Conservation (phyloP, 2,797 vertebrate genomes). For the Petrocephalus schoutedeni region DNA sequence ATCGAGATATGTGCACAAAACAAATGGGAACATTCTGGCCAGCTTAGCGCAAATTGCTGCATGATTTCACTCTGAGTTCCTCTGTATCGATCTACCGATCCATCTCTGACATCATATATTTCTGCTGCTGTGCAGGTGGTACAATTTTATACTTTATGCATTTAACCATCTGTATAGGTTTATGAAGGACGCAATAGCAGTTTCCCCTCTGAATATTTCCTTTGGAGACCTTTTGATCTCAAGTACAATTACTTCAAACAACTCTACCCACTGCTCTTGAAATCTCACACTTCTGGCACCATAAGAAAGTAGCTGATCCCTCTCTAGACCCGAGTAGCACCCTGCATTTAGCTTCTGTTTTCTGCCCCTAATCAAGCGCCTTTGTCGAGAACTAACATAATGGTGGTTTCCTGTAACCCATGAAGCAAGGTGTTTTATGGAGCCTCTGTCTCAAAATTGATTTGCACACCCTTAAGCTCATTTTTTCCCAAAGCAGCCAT, state of each 20-base stretch:
- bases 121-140: background rate
- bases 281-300: background rate
- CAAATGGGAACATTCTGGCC: constrained; percentile 9
- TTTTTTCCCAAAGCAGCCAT: background rate
- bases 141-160: background rate
- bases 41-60: background rate
- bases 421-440: constrained; percentile 13
- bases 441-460: constrained; percentile 17
- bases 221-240: background rate
- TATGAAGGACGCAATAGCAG: background rate
- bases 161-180: background rate
- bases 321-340: background rate
- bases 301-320: background rate
- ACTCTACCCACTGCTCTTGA: background rate
- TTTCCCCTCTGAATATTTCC: background rate
- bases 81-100: background rate
- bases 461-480: background rate
- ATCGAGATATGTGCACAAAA: constrained; percentile 12
- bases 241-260: background rate
- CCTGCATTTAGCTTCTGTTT: background rate
- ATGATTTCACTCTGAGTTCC: constrained; percentile 12
- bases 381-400: background rate
- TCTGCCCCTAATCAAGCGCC: constrained; percentile 12
- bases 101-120: background rate
- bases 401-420: background rate